Conservation (phyloP, 2,888 invertebrate species). For the Diplazon laetatorius region DNA sequence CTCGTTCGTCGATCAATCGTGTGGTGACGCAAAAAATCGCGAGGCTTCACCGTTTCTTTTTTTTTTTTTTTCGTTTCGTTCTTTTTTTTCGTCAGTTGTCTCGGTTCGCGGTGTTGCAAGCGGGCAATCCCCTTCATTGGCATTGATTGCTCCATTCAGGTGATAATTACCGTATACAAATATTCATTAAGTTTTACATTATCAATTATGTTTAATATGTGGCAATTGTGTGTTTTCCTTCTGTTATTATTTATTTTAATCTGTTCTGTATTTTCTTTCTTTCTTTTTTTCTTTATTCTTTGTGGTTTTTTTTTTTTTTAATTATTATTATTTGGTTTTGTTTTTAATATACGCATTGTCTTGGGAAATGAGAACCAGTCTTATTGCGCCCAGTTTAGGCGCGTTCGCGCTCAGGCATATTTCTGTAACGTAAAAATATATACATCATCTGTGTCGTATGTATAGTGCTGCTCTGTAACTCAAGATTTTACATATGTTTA, state of each 20-base stretch:
- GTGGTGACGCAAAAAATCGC: too few relatives aligned
- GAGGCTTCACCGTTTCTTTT: slow-evolving; percentile 25
- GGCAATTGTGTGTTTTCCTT: slow-evolving; percentile 54
- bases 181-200: slow-evolving; percentile 77
- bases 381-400: slow-evolving; percentile 79
- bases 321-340: too few relatives aligned
- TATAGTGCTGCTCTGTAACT: slow-evolving; percentile 83
- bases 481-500: slow-evolving; percentile 81
- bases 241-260: slow-evolving; percentile 21
- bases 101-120: slow-evolving; percentile 75
- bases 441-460: slow-evolving; percentile 83
- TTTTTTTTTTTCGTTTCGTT: slow-evolving; percentile 10
- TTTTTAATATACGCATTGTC: slow-evolving; percentile 81
- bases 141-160: slow-evolving; percentile 66
- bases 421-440: slow-evolving; percentile 83
- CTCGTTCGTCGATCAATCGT: too few relatives aligned
- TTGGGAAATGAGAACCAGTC: slow-evolving; percentile 83
- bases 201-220: slow-evolving; percentile 65
- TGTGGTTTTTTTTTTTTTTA: too few relatives aligned
- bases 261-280: slow-evolving; percentile 16
- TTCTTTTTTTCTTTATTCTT: too few relatives aligned
- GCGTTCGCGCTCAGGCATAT: slow-evolving; percentile 79
- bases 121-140: slow-evolving; percentile 75
- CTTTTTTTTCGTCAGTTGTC: slow-evolving; percentile 36
- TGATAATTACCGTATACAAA: slow-evolving; percentile 80